A percentile compares a stretch with the other conserved stretches of the same genome.
Evolutionary conservation across 2,888 invertebrate species (phyloP).

Genomic region (Eupelmus urozonus): DNA sequence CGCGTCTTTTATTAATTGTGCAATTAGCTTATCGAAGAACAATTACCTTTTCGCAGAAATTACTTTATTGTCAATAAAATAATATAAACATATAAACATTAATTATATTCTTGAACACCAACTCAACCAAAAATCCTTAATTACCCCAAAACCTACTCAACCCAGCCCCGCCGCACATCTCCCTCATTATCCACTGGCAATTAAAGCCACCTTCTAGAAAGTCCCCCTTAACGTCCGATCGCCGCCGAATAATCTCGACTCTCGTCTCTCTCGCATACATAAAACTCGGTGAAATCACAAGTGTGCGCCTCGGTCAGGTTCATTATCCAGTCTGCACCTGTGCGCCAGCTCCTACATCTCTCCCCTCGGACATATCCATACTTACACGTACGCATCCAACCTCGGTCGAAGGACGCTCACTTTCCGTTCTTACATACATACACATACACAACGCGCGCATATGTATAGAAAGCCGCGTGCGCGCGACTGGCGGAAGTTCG

Average conservation of each 20-base stretch:
- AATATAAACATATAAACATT: no score
- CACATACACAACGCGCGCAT: conserved; percentile 28
- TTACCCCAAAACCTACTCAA: no score
- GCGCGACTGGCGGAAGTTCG: conserved; percentile 23
- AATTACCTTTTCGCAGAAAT: no score
- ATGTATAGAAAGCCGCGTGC: conserved; percentile 35
- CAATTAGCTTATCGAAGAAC: no score
- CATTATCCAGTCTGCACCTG: conserved; percentile 47
- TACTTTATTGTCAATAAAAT: no score
- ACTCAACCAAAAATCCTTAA: no score
- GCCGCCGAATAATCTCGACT: not conserved
- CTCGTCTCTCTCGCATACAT: not conserved
- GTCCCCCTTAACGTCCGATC: no score
- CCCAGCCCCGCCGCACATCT: no score
- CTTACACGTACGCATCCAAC: not conserved
- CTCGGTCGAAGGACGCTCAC: conserved; percentile 45
- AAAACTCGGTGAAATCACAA: conserved; percentile 52
- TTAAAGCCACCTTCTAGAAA: not conserved
- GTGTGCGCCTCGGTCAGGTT: conserved; percentile 1
- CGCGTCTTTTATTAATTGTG: no score
- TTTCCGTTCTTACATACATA: conserved; percentile 42
- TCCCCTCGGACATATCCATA: conserved; percentile 2
- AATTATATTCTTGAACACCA: no score
- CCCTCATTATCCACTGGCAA: not conserved
- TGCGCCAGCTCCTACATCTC: conserved; percentile 48